Conservation (phyloP, 2,888 invertebrate genomes). For the Caradrina clavipalpis region DNA sequence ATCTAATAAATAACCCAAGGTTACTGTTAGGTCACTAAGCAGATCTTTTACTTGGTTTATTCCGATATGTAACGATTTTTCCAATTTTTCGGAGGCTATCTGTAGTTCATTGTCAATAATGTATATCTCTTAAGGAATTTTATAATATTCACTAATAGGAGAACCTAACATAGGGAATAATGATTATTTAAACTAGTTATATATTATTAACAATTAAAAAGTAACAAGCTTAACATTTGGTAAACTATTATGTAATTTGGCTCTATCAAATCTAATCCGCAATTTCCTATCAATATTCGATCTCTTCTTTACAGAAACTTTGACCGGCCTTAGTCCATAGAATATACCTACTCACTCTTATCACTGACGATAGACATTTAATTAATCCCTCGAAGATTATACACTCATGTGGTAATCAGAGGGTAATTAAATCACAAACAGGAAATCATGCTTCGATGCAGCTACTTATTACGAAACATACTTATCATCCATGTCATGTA, state of each 20-base stretch:
- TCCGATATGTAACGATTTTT: too few relatives aligned
- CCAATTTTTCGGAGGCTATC: too few relatives aligned
- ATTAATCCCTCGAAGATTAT: slow-evolving; percentile 31
- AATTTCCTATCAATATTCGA: background rate
- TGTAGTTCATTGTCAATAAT: too few relatives aligned
- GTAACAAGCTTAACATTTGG: too few relatives aligned
- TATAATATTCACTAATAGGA: too few relatives aligned
- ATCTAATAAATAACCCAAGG: background rate
- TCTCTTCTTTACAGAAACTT: background rate
- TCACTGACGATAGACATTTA: slow-evolving; percentile 30
- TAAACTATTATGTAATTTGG: too few relatives aligned
- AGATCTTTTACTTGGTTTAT: background rate
- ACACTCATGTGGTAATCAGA: slow-evolving; percentile 26
- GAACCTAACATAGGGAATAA: too few relatives aligned
- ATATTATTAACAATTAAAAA: too few relatives aligned
- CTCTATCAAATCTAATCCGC: too few relatives aligned
- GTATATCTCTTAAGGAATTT: too few relatives aligned
- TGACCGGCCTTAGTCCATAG: background rate
- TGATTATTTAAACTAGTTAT: too few relatives aligned
- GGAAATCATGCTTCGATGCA: slow-evolving; percentile 26
- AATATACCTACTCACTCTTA: background rate
- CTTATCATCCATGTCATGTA: background rate
- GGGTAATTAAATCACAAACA: slow-evolving; percentile 1
- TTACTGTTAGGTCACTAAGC: background rate
- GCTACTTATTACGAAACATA: background rate